Conservation (phyloP, 1,140 invertebrate genomes). For the Nautilus pompilius region DNA sequence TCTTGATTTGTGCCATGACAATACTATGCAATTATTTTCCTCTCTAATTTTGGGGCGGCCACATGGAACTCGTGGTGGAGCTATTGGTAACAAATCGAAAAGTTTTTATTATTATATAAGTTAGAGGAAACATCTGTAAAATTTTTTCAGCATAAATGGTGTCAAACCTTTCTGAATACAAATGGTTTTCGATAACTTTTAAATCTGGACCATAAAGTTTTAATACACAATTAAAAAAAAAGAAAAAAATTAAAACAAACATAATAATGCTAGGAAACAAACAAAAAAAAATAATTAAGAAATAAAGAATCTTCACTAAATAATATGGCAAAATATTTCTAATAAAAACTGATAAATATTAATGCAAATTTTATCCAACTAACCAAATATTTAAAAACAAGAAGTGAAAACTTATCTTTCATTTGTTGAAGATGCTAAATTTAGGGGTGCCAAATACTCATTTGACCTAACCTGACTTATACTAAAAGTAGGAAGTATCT, state of each 20-base stretch:
- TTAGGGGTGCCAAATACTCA: too few relatives aligned
- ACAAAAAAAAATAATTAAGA: too few relatives aligned
- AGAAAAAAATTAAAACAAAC: neutral
- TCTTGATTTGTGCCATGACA: neutral
- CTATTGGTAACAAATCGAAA: neutral
- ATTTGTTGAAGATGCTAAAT: too few relatives aligned
- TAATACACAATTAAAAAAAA: neutral
- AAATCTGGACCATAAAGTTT: neutral
- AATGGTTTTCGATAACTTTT: neutral
- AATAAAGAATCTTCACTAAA: too few relatives aligned
- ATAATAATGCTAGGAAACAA: neutral
- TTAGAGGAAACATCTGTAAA: too few relatives aligned
- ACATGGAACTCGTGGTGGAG: neutral
- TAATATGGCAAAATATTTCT: too few relatives aligned
- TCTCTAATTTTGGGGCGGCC: constrained; percentile 5
- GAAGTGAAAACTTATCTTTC: too few relatives aligned
- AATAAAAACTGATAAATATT: too few relatives aligned
- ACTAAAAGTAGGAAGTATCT: too few relatives aligned
- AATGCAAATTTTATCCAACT: too few relatives aligned
- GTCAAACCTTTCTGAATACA: neutral
- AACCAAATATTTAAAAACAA: too few relatives aligned
- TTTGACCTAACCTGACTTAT: too few relatives aligned
- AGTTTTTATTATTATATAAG: neutral
- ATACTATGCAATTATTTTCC: constrained; percentile 2
- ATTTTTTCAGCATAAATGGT: neutral